Evolutionary conservation across 2,888 invertebrate species (phyloP).

Genomic region (Rhagonycha fulva): DNA sequence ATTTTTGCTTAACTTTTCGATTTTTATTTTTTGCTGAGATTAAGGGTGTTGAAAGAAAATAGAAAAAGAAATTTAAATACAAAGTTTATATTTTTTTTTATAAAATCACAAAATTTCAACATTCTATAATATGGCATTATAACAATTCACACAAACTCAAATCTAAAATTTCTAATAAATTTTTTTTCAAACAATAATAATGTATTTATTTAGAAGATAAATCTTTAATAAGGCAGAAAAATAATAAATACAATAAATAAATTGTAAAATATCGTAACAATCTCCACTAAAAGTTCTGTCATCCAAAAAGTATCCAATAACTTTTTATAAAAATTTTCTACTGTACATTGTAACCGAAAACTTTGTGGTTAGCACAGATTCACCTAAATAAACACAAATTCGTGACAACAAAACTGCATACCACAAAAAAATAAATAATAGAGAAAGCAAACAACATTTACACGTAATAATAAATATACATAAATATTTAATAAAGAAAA

Average conservation of each 20-base stretch:
- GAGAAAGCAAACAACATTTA: conserved; percentile 49
- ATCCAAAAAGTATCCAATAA: background rate
- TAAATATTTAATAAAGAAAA: conserved; percentile 22
- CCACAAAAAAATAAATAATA: conserved; percentile 29
- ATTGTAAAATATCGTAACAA: background rate
- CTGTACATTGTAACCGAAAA: background rate
- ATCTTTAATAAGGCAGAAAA: conserved; percentile 14
- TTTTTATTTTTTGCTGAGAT: background rate
- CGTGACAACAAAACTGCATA: conserved; percentile 29
- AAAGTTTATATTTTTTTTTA: conserved; percentile 45
- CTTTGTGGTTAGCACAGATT: conserved; percentile 27
- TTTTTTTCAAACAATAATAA: conserved; percentile 17
- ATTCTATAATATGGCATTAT: conserved; percentile 42
- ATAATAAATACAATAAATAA: background rate
- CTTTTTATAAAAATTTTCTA: background rate
- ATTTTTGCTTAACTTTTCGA: background rate
- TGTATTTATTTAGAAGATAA: background rate
- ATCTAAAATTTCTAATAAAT: conserved; percentile 30
- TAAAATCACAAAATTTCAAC: conserved; percentile 56
- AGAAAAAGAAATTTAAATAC: conserved; percentile 21
- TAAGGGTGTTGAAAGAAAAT: background rate
- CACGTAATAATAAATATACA: conserved; percentile 34
- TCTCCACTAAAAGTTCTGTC: background rate
- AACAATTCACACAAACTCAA: conserved; percentile 54
- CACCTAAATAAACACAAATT: conserved; percentile 34